Percentiles rank a stretch among this genome's conserved stretches.
These are phyloP conservation scores for Amaurobius ferox DNA, from an alignment of 2,888 invertebrate species.

Conservation along the genomic window DNA sequence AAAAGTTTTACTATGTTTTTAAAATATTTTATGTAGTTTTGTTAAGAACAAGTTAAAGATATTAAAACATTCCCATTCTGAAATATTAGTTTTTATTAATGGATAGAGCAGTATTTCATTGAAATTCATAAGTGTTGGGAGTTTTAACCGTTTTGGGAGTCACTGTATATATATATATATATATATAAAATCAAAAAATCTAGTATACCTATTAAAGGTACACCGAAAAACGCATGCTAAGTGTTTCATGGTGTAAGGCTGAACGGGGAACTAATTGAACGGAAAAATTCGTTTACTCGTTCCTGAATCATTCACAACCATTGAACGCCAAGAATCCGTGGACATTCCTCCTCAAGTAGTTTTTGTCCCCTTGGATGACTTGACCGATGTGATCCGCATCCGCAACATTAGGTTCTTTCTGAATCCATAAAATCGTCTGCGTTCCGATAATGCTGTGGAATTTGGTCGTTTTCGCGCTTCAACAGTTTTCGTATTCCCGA, in stretches of 20 bases:
- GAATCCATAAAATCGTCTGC: conserved; percentile 44
- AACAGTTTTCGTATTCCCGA: conserved; percentile 17
- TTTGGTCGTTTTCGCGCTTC: conserved; percentile 36
- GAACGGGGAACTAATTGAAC: not conserved
- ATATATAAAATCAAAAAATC: too few relatives aligned
- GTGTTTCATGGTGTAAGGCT: not conserved
- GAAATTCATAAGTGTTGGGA: too few relatives aligned
- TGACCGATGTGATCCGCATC: conserved; percentile 4
- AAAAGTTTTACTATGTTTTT: too few relatives aligned
- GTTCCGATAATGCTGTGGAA: conserved; percentile 50
- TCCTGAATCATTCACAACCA: conserved; percentile 3
- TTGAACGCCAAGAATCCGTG: not conserved
- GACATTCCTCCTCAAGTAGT: conserved; percentile 27
- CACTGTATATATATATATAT: too few relatives aligned
- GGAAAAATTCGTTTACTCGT: conserved; percentile 1
- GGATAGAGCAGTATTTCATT: too few relatives aligned
- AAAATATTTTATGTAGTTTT: too few relatives aligned
- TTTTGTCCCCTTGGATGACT: conserved; percentile 41
- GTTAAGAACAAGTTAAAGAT: too few relatives aligned
- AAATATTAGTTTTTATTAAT: too few relatives aligned
- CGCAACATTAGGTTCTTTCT: conserved; percentile 32
- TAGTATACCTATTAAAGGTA: too few relatives aligned
- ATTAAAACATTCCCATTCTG: too few relatives aligned
- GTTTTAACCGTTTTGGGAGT: too few relatives aligned
- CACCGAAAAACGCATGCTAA: not conserved